These are phyloP conservation scores for Tachuris rubrigastra DNA, from an alignment of 2,113 vertebrate species.

Conservation along the genomic window DNA sequence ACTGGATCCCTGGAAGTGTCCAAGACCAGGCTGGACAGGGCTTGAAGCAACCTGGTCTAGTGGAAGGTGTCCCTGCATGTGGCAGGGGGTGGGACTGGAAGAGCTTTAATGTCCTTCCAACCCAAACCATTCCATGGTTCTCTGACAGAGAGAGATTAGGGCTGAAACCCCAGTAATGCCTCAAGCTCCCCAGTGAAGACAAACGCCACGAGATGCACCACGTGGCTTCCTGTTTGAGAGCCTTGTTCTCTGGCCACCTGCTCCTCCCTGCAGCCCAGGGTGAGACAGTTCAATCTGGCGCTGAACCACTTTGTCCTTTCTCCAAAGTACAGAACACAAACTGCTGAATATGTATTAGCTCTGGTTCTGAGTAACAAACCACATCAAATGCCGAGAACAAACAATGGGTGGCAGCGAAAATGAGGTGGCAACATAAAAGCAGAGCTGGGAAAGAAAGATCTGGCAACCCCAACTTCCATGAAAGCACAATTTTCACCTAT, in stretches of 20 bases:
- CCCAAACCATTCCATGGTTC: background rate
- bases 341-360: constrained; percentile 54
- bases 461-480: background rate
- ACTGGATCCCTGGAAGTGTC: background rate
- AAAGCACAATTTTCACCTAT: background rate
- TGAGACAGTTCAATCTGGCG: background rate
- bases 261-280: constrained; percentile 7
- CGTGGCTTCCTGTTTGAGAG: constrained; percentile 21
- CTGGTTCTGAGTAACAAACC: constrained; percentile 60
- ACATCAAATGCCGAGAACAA: constrained; percentile 52
- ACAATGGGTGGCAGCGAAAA: constrained; percentile 41
- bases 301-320: constrained; percentile 36
- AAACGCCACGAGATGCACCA: background rate
- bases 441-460: constrained; percentile 14
- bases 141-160: background rate
- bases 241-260: constrained; percentile 37
- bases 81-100: background rate
- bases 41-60: accelerated
- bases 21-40: accelerated
- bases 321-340: constrained; percentile 17
- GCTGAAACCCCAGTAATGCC: background rate
- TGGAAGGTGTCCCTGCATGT: background rate
- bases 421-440: constrained; percentile 62
- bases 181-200: background rate
- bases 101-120: background rate